Percentiles rank a stretch among this genome's conserved stretches.
These are phyloP conservation scores for Cottoperca gobio DNA, from an alignment of 2,797 vertebrate species.

Conservation along the genomic window DNA sequence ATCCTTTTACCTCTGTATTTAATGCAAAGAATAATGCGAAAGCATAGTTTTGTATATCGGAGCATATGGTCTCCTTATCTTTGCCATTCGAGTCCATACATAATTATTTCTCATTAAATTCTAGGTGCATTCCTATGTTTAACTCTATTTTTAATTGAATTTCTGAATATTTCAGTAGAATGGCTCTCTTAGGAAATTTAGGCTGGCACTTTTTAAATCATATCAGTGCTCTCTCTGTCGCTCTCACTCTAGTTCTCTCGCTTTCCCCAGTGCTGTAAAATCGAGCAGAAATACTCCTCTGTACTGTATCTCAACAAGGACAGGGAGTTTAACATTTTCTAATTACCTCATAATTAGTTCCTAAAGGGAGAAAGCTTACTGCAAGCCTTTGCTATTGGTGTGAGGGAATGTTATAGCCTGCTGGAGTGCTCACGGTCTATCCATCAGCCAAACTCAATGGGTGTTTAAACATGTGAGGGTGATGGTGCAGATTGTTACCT, in stretches of 20 bases:
- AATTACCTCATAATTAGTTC: constrained; percentile 77
- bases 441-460: constrained; percentile 36
- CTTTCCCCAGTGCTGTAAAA: constrained; percentile 37
- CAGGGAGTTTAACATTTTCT: constrained; percentile 65
- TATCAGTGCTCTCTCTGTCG: constrained; percentile 37
- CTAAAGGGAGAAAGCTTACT: constrained; percentile 44
- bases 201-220: constrained; percentile 64
- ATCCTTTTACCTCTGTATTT: background rate
- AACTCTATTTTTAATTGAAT: constrained; percentile 67
- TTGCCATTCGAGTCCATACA: constrained; percentile 44
- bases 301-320: constrained; percentile 49
- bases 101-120: constrained; percentile 73
- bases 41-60: constrained; percentile 20
- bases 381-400: constrained; percentile 34
- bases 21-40: constrained; percentile 34
- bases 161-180: constrained; percentile 68
- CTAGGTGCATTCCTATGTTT: constrained; percentile 60
- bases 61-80: constrained; percentile 50
- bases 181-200: constrained; percentile 64
- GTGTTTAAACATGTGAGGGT: constrained; percentile 9
- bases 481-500: constrained; percentile 49
- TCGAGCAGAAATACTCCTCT: constrained; percentile 31
- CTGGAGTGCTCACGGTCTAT: constrained; percentile 2
- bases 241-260: constrained; percentile 25
- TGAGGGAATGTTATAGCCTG: constrained; percentile 14